Evolutionary conservation across 2,888 invertebrate genomes (phyloP).

Genomic region (Polyploca ridens): DNA sequence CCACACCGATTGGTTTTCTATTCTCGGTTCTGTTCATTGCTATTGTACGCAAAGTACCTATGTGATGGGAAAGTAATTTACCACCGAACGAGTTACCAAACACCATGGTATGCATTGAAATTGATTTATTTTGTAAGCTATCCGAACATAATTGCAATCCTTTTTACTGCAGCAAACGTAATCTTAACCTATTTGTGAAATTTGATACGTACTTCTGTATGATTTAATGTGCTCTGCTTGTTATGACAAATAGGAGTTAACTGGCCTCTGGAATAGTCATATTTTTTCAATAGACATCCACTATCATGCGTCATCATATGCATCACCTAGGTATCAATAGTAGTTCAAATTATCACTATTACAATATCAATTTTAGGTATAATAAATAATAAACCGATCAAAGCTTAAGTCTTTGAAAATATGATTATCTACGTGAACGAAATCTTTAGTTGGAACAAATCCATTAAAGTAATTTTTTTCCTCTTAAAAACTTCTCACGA

Average conservation of each 20-base stretch:
- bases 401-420: background rate
- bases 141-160: conserved; percentile 24
- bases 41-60: conserved; percentile 40
- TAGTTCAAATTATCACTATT: no score
- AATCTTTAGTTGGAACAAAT: background rate
- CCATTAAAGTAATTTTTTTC: background rate
- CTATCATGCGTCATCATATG: no score
- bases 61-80: conserved; percentile 65
- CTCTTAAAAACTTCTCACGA: conserved; percentile 3
- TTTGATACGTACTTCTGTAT: background rate
- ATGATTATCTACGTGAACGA: background rate
- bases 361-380: no score
- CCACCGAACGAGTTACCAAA: conserved; percentile 49
- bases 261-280: background rate
- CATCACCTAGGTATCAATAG: no score
- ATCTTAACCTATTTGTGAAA: conserved; percentile 9
- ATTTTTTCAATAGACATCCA: background rate
- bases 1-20: conserved; percentile 64
- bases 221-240: background rate
- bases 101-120: conserved; percentile 40
- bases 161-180: conserved; percentile 7
- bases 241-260: background rate
- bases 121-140: conserved; percentile 42
- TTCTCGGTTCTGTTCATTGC: conserved; percentile 37
- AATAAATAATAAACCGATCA: no score